Base-by-base conservation (phyloP, 2,888 invertebrate species). In the Philhelius pedissequus region DNA sequence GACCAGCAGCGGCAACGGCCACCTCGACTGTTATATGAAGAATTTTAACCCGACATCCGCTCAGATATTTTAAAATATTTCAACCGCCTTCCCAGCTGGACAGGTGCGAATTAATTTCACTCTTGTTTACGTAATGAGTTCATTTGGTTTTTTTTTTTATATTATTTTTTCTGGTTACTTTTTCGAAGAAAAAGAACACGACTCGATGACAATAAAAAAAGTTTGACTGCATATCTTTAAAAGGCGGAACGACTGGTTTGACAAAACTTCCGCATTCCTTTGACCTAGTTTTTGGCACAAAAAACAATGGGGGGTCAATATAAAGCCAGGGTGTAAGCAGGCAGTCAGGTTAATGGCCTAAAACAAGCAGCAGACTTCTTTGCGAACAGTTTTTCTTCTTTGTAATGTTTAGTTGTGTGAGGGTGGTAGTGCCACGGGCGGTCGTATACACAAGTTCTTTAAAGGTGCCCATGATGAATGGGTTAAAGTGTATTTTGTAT, bases 231-330 rank as follows among this genome's bases (percentile, higher is more conserved):
- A 64, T 48, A 38, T 18, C 56, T 50, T 58, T 50, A 66, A 45
- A 3, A 13, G 13, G 62, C 62, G 45, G 43, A 62, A 62, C 62
- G 62, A 45, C 27, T 54, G 18, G 81, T 71, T n/a, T 82, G 82
- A 82, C 77, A 82, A 73, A 82, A 73, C 68, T 82, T 82, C 82
- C 82, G 82, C 82, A 82, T 82, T 77, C 77, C 77, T 73, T 32
- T 82, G 82, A 82, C 77, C 82, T 62, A 77, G 82, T 82, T 82
- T 64, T 48, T n/a, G 54, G 54, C 32, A n/a, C n/a, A 38, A 62
- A 54, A 82, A 68, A 62, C 35, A 64, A 66, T 27, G n/a, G 18
- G 18, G n/a, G 77, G 56, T 60, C 52, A n/a, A n/a, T 64, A 25
- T 50, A 50, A 50, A 43, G 52, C 35, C 5, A 32, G 27, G 62